Percentiles rank a stretch among this genome's conserved stretches.
These are phyloP conservation scores for Sceliomorpha sp. DNA, from an alignment of 2,888 invertebrate species.

Conservation along the genomic window DNA sequence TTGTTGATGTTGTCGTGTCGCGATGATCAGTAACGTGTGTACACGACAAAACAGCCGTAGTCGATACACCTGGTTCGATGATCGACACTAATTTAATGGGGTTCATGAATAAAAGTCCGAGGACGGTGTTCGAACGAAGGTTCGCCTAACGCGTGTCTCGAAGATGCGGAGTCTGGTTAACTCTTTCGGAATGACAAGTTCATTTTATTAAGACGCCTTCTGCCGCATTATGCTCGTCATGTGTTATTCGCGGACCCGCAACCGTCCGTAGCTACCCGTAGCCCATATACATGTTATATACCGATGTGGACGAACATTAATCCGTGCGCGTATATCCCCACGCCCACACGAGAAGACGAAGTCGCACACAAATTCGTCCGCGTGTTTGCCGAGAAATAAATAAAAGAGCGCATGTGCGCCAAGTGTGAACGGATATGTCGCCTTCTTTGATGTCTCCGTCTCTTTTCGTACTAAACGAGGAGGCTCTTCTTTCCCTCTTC, in stretches of 20 bases:
- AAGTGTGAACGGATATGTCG: conserved; percentile 79
- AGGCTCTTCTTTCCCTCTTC: conserved; percentile 46
- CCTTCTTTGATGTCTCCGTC: conserved; percentile 75
- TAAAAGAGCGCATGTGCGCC: conserved; percentile 60
- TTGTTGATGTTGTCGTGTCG: conserved; percentile 59
- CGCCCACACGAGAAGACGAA: conserved; percentile 21
- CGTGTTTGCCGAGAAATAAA: conserved; percentile 49
- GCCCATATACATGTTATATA: conserved; percentile 33
- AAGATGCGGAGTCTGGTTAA: conserved; percentile 60
- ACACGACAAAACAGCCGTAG: conserved; percentile 28
- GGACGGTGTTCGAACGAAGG: conserved; percentile 25
- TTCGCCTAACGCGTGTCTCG: conserved; percentile 3
- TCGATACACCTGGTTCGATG: conserved; percentile 63
- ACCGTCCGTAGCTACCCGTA: conserved; percentile 47
- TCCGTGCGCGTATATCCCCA: conserved; percentile 30
- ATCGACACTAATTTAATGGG: conserved; percentile 76
- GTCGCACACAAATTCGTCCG: conserved; percentile 15
- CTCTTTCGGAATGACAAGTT: conserved; percentile 75
- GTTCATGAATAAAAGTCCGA: conserved; percentile 65
- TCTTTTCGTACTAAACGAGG: conserved; percentile 41
- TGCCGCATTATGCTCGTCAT: conserved; percentile 70
- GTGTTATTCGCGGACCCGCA: conserved; percentile 67
- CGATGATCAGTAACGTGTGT: conserved; percentile 42
- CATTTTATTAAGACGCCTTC: conserved; percentile 76
- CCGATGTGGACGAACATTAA: conserved; percentile 25